Evolutionary conservation across 2,797 vertebrate genomes (phyloP).

Genomic region (Arrhamphus sclerolepis): DNA sequence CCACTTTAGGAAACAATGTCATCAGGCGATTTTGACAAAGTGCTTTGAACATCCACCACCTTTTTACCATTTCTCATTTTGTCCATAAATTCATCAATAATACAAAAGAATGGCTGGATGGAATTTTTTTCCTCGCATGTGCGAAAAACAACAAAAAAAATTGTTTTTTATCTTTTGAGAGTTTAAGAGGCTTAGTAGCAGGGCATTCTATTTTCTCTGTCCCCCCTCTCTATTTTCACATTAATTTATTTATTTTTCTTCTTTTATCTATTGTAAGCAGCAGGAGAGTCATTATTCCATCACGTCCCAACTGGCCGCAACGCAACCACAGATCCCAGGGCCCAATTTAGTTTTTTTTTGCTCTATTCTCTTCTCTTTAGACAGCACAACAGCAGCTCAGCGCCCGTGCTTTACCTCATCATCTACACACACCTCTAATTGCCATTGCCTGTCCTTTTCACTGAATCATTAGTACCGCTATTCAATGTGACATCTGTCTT

Average conservation of each 20-base stretch:
- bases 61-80: too few relatives aligned
- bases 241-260: conserved; percentile 21
- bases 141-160: conserved; percentile 8
- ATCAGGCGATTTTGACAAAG: background rate
- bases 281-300: conserved; percentile 46
- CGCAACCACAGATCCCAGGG: conserved; percentile 18
- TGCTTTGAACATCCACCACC: too few relatives aligned
- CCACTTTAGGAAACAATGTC: conserved; percentile 3
- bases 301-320: conserved; percentile 23
- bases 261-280: conserved; percentile 43
- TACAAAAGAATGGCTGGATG: background rate
- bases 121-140: conserved; percentile 1
- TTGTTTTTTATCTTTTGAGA: conserved; percentile 14
- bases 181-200: conserved; percentile 6
- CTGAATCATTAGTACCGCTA: conserved; percentile 69
- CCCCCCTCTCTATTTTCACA: conserved; percentile 22
- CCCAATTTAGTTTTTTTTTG: conserved; percentile 22
- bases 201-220: conserved; percentile 23
- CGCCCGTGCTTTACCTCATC: conserved; percentile 31
- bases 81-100: too few relatives aligned
- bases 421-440: conserved; percentile 65
- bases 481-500: conserved; percentile 67
- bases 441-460: conserved; percentile 60
- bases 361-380: conserved; percentile 22
- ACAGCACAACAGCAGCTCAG: conserved; percentile 28